phyloP scores from a whole-genome alignment of 2,888 invertebrate genomes.

The Lamellibrachia columna region DNA sequence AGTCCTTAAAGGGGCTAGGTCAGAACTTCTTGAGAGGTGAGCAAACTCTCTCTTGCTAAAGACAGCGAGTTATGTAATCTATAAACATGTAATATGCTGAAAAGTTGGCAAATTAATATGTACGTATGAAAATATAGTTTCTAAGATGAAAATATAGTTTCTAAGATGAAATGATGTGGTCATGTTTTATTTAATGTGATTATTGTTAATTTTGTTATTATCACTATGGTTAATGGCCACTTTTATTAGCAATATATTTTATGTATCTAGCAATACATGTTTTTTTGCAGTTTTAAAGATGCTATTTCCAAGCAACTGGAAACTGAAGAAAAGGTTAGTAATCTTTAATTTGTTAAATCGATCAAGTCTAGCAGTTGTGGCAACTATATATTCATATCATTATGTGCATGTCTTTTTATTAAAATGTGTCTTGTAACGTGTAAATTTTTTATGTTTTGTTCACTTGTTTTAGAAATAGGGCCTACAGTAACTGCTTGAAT shows the following conservation, averaged over 20 bases:
- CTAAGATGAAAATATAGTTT: neutral
- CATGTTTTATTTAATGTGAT: neutral
- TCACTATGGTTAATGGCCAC: neutral
- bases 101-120: neutral
- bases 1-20: slow-evolving; percentile 29
- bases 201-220: slow-evolving; percentile 8
- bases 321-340: slow-evolving; percentile 26
- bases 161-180: neutral
- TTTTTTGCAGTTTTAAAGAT: slow-evolving; percentile 25
- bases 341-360: neutral
- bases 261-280: neutral
- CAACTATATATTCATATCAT: neutral
- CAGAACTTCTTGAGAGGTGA: slow-evolving; percentile 33
- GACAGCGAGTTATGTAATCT: neutral
- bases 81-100: neutral
- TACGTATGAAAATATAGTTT: neutral
- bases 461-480: too few species aligned
- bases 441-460: neutral
- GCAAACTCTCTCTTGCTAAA: neutral
- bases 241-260: neutral
- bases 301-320: slow-evolving; percentile 23
- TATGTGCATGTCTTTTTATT: neutral
- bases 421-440: neutral
- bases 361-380: neutral
- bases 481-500: too few species aligned